Evolutionary conservation across 2,888 invertebrate species (phyloP).

Genomic region (Balanococcus diminutus): DNA sequence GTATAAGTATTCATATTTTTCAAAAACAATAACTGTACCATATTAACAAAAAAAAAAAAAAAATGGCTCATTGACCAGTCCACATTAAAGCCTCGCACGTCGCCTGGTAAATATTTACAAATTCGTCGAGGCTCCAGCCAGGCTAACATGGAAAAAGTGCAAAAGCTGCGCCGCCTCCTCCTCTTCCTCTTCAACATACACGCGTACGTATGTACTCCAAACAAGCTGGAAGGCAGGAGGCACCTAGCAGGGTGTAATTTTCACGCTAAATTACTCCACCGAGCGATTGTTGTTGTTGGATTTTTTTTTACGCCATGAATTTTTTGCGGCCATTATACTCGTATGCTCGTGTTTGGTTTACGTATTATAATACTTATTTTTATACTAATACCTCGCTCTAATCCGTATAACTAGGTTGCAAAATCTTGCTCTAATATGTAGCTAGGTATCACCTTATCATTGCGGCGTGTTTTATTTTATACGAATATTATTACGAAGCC

Average conservation of each 20-base stretch:
- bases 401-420: neutral
- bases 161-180: neutral
- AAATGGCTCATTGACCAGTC: neutral
- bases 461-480: neutral
- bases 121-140: neutral
- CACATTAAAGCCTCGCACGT: neutral
- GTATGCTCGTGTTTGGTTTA: neutral
- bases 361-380: neutral
- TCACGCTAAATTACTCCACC: conserved; percentile 12
- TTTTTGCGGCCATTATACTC: neutral
- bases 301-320: neutral
- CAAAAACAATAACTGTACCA: no score
- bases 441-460: neutral
- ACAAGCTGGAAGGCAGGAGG: neutral
- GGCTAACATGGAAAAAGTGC: neutral
- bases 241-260: neutral
- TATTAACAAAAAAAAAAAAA: neutral
- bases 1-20: no score
- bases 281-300: neutral
- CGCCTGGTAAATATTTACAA: neutral
- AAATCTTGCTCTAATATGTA: neutral
- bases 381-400: neutral
- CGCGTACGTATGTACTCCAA: neutral
- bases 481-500: no score
- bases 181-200: no score